Percentiles rank a stretch among this genome's conserved stretches.
phyloP scores from a whole-genome alignment of 2,113 vertebrate genomes.

The Puma concolor region DNA sequence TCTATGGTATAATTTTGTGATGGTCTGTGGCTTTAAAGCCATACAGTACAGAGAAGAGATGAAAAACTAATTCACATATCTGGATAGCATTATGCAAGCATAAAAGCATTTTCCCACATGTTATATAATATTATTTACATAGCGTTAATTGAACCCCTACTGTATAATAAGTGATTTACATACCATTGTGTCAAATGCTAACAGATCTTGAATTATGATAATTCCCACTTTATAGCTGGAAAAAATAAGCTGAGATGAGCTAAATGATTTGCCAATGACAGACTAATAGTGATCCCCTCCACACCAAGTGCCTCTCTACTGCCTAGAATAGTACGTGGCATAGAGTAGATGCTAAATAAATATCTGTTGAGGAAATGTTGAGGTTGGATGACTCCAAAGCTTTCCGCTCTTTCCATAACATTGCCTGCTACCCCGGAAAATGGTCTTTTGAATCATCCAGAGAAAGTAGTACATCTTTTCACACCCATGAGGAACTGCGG shows the following conservation, averaged over 20 bases:
- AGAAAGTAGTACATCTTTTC: background rate
- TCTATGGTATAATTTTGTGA: constrained; percentile 24
- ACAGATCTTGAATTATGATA: constrained; percentile 34
- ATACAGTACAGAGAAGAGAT: background rate
- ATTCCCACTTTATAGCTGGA: background rate
- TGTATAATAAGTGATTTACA: constrained; percentile 21
- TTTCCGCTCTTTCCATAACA: background rate
- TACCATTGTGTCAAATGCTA: background rate
- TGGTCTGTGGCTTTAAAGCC: background rate
- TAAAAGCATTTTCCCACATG: background rate
- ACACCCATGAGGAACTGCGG: background rate
- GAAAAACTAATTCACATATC: constrained; percentile 45
- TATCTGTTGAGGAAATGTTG: constrained; percentile 21
- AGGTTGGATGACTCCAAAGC: background rate
- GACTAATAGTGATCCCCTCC: background rate
- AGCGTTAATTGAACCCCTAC: background rate
- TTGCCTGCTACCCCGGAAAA: background rate
- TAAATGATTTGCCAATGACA: background rate
- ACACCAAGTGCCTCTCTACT: background rate
- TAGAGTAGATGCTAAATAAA: constrained; percentile 43
- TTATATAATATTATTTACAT: background rate
- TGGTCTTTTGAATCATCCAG: background rate
- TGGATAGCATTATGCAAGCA: background rate
- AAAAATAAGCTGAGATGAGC: background rate
- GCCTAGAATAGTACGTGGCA: background rate